Percentiles rank a stretch among this genome's conserved stretches.
These are phyloP conservation scores for Gonocerus acuteangulatus DNA, from an alignment of 2,888 invertebrate species.

Conservation along the genomic window DNA sequence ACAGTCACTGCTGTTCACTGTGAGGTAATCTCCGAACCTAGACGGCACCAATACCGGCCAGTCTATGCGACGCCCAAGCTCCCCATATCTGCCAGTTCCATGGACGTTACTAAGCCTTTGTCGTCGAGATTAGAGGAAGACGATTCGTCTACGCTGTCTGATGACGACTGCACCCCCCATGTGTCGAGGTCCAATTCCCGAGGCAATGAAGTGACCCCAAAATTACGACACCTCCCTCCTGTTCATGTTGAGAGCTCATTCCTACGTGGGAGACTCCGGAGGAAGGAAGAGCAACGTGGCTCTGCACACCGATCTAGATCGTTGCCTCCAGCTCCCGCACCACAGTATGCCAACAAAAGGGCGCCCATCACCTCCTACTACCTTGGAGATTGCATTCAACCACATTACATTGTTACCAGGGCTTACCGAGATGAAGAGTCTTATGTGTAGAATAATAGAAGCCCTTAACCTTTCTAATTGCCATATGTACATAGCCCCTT, in stretches of 20 bases:
- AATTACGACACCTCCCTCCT: slow-evolving; percentile 52
- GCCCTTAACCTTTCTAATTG: slow-evolving; percentile 7
- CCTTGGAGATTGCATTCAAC: slow-evolving; percentile 40
- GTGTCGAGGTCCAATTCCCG: slow-evolving; percentile 46
- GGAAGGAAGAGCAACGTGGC: slow-evolving; percentile 40
- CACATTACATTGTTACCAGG: slow-evolving; percentile 40
- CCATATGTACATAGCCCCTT: slow-evolving; percentile 25
- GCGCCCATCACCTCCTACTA: slow-evolving; percentile 42
- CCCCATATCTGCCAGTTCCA: slow-evolving; percentile 25
- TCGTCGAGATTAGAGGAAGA: slow-evolving; percentile 39
- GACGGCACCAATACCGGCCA: slow-evolving; percentile 33
- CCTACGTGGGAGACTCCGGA: slow-evolving; percentile 39
- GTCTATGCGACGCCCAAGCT: slow-evolving; percentile 28
- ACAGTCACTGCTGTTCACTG: slow-evolving; percentile 37
- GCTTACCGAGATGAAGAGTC: slow-evolving; percentile 42
- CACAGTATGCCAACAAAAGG: slow-evolving; percentile 37
- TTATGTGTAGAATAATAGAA: slow-evolving; percentile 39
- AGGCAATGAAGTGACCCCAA: slow-evolving; percentile 44
- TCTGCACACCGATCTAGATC: slow-evolving; percentile 38
- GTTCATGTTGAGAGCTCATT: slow-evolving; percentile 56
- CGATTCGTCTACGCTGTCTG: slow-evolving; percentile 46
- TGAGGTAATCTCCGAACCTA: slow-evolving; percentile 34
- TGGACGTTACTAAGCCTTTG: slow-evolving; percentile 19
- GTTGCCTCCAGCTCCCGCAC: slow-evolving; percentile 39
- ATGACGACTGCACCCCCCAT: slow-evolving; percentile 47